Conservation (phyloP, 1,140 invertebrate genomes). For the Drosophila ananassae region DNA sequence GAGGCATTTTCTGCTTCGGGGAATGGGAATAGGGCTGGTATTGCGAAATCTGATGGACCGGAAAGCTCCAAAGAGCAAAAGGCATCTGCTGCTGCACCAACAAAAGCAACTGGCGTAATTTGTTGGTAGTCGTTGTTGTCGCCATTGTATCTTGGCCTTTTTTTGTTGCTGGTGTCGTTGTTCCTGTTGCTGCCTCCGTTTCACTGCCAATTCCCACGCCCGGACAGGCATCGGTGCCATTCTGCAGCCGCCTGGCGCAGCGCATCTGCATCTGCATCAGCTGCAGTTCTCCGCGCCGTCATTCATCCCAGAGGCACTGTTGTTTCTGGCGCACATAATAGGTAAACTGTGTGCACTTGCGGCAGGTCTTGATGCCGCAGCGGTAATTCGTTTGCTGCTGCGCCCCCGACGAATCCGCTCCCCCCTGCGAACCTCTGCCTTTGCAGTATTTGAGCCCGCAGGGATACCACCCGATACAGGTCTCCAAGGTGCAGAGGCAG, state of each 20-base stretch:
- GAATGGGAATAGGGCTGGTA: slow-evolving; percentile 19
- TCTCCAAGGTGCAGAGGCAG: slow-evolving; percentile 91
- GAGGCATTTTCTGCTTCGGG: slow-evolving; percentile 7
- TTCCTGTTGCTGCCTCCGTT: slow-evolving; percentile 32
- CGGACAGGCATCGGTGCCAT: slow-evolving; percentile 29
- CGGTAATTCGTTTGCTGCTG: slow-evolving; percentile 88
- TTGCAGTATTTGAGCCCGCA: slow-evolving; percentile 97
- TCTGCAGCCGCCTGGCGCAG: slow-evolving; percentile 54
- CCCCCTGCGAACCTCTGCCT: slow-evolving; percentile 85
- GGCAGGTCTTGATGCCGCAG: slow-evolving; percentile 98
- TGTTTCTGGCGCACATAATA: slow-evolving; percentile 93
- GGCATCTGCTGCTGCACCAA: slow-evolving; percentile 79
- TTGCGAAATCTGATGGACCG: slow-evolving; percentile 78
- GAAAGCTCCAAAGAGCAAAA: slow-evolving; percentile 81
- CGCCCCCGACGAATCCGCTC: slow-evolving; percentile 65
- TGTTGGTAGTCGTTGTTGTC: slow-evolving; percentile 69
- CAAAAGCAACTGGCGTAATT: slow-evolving; percentile 79
- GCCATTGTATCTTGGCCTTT: slow-evolving; percentile 31
- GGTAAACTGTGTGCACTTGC: slow-evolving; percentile 93
- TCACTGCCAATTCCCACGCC: slow-evolving; percentile 44
- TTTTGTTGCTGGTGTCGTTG: slow-evolving; percentile 21
- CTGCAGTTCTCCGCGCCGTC: slow-evolving; percentile 85
- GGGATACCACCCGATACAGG: slow-evolving; percentile 95
- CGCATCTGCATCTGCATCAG: slow-evolving; percentile 58
- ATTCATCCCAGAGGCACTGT: slow-evolving; percentile 95